Evolutionary conservation across 2,797 vertebrate genomes (phyloP), one percentile per base, ranked within the genome.

Genomic region (Neomorphus geoffroyi): DNA sequence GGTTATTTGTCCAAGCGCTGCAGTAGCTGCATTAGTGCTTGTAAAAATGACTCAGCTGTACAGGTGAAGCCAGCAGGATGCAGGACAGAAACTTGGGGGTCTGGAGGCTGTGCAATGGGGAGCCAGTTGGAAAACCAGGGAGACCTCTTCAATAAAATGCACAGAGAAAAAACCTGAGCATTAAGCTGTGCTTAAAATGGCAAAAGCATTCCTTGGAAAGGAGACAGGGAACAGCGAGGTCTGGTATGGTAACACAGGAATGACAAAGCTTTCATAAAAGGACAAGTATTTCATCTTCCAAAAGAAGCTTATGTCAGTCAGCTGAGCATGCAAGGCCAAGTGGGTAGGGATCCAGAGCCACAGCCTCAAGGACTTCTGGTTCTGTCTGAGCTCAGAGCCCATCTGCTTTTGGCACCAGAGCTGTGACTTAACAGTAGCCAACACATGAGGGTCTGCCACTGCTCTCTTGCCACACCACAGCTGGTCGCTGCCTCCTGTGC

Each of bases 161-260:
- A 48, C 18, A 48, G 58, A 80, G 66, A 50, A 90, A 70, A 28
- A 80, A 83, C 61, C 28, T 11, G 14, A 48, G 26, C n/a, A 53
- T 81, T 72, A 79, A 79, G 30, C 39, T 88, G 43, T 75, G 41
- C 54, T 86, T 91, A 69, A 86, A 92, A 75, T 51, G 43, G 58
- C 62, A 86, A 74, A 86, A 28, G 35, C n/a, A 70, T 58, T 78
- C 4, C 19, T 56, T 79, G 62, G 60, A 79, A 92, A 71, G 39
- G 53, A 74, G 27, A 57, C 45, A 23, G 19, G 53, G 53, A 78
- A 24, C 69, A 61, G 19, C 26, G 32, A 54, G 18, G 88, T 30
- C 35, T 84, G 62, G 70, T 56, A 45, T 13, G 30, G 32, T 58
- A 18, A 16, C 67, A 15, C 58, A 75, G 62, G 46, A 93, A 62